Evolutionary conservation across 2,797 vertebrate species (phyloP), one percentile per base, ranked within the genome.

Genomic region (Alectoris magna): DNA sequence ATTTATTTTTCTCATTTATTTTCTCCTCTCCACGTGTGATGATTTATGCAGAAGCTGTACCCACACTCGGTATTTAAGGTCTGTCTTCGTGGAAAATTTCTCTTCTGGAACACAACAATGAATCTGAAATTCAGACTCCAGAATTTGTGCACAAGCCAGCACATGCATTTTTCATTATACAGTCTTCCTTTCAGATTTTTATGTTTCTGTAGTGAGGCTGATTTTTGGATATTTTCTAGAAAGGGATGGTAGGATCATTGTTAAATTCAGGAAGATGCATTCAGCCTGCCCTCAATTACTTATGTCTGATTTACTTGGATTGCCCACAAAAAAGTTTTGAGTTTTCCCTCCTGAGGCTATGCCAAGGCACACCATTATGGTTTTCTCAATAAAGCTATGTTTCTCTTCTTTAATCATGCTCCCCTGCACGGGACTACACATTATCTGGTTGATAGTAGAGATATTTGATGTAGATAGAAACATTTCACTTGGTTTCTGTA

Each of bases 1-100:
- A 44, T 38, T 44, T 85, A 34, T 31, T 90, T 79, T 51, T 43
- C 36, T 82, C 26, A 27, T 84, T 64, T 81, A 24, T 90, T 85
- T 91, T 91, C 9, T 67, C 16, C 9, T 83, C 6, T 80, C 31
- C 0, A 0, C 29, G 6, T 80, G 22, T 2, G 0, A 56, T 34
- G 10, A 21, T 59, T 10, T 43, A 5, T 72, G 26, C 44, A 78
- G 62, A 88, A 84, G 17, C 46, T 69, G 10, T 11, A 6, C 24
- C 17, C 8, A 36, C 17, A 26, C 38, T 86, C 41, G 2, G 0
- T 72, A 59, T 23, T 26, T 69, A 59, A 62, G 39, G 34, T 12
- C 72, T 72, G 6, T 67, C 51, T 75, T 84, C 43, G 73, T 39
- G 62, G 22, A 51, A 63, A 0, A 38, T 16, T 81, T 78, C 10